A percentile compares a stretch with the other conserved stretches of the same genome.
Evolutionary conservation across 1,140 invertebrate species (phyloP).

Genomic region (Archegozetes longisetosus): DNA sequence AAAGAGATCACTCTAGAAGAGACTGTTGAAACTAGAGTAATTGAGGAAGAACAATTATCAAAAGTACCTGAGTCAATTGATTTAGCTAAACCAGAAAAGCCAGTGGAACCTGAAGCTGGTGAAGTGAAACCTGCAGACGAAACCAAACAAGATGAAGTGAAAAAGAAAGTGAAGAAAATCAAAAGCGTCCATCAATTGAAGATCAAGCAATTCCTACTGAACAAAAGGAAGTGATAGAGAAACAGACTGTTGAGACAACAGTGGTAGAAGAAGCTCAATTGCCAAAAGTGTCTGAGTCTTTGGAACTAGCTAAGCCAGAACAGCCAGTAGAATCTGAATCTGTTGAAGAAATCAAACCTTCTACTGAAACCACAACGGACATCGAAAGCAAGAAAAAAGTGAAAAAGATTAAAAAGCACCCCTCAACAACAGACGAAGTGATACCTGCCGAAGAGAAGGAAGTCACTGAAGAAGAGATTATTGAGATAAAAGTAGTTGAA

Average conservation of each 20-base stretch:
- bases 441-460: background rate
- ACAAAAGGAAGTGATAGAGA: no score
- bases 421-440: background rate
- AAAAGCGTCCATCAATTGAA: no score
- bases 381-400: background rate
- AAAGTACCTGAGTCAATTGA: background rate
- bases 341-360: background rate
- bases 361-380: background rate
- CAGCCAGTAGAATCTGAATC: constrained; percentile 9
- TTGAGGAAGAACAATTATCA: constrained; percentile 1
- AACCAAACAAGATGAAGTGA: constrained; percentile 2
- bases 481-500: background rate
- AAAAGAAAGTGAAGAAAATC: constrained; percentile 9
- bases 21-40: no score
- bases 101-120: background rate
- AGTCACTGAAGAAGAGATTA: background rate
- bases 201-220: no score
- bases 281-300: background rate
- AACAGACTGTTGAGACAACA: no score
- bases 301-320: background rate
- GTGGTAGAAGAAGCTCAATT: background rate
- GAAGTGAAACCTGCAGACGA: background rate
- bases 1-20: background rate
- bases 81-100: constrained; percentile 4
- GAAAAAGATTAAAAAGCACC: background rate